Evolutionary conservation across 2,888 invertebrate species (phyloP), one percentile per base, ranked within the genome.

Genomic region (Terebella lapidaria): DNA sequence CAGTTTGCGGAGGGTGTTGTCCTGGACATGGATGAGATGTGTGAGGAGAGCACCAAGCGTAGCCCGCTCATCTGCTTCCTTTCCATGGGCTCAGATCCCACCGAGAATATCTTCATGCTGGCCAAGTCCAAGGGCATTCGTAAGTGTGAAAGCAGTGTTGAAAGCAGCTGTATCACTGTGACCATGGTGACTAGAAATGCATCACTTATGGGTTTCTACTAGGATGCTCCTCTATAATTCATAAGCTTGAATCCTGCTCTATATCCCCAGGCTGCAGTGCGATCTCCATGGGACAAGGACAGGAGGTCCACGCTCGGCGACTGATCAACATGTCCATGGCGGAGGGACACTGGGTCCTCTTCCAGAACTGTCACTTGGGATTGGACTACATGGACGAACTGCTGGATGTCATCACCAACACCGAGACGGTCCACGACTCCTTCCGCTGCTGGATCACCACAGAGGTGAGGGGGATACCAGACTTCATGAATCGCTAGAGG

Each of bases 271-370:
- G 89, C 71, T 80, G 79, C 70, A 88, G 89, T 76, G 87, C 91
- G 0, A 92, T 96, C 3, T 96, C 95, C 3, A 95, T 96, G 95
- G 96, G 96, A 1, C 96, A 96, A 85, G 96, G 95, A 0, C 95
- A 96, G 83, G 96, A 89, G 76, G 82, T 89, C 73, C 91, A 90
- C 63, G 93, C 93, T 0, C 85, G 92, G 27, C 87, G 88, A 74
- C 86, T 92, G 84, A 88, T 93, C 71, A 85, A 86, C 47, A 88
- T 90, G 66, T 88, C 89, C 0, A 90, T 91, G 89, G 67, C 77
- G 2, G 79, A 82, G 66, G 95, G 96, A 0, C 90, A 92, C 18
- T 96, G 95, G 95, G 92, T 95, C 0, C 84, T 96, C 10, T 84
- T 96, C 4, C 95, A 96, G 83, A 96, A 96, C 78, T 92, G 94